Percentiles rank a stretch among this genome's conserved stretches.
Conservation (phyloP, 1,140 invertebrate species). For the Bombyx mandarina region DNA sequence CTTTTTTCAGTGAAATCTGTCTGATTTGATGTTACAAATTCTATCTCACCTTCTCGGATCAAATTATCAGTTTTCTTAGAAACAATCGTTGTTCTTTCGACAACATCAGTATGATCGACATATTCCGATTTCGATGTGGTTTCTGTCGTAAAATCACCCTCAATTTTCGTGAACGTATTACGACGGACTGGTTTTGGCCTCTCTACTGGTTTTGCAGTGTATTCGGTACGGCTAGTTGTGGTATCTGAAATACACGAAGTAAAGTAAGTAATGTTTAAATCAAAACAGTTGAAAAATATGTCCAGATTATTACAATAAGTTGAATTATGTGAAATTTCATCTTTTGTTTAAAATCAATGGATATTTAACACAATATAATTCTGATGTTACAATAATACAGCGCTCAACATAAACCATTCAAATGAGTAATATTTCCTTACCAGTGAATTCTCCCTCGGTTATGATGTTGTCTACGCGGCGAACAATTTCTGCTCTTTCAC, state of each 20-base stretch:
- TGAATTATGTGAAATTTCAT: too few species aligned
- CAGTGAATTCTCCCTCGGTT: constrained; percentile 72
- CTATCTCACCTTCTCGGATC: constrained; percentile 75
- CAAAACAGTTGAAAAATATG: too few species aligned
- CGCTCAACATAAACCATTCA: constrained; percentile 4
- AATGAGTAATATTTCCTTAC: constrained; percentile 20
- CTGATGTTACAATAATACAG: too few species aligned
- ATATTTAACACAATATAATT: too few species aligned
- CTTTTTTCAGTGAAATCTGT: constrained; percentile 74
- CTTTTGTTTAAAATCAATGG: too few species aligned
- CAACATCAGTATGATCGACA: constrained; percentile 71
- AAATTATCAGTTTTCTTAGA: constrained; percentile 76
- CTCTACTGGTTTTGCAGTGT: constrained; percentile 76
- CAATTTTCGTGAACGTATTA: constrained; percentile 86
- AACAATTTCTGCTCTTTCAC: constrained; percentile 74
- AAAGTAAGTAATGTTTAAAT: too few species aligned
- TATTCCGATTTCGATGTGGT: constrained; percentile 78
- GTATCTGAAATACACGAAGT: constrained; percentile 68
- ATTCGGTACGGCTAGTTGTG: constrained; percentile 77
- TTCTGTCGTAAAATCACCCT: constrained; percentile 79
- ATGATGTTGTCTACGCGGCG: constrained; percentile 75
- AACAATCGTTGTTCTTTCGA: constrained; percentile 73
- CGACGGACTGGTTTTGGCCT: constrained; percentile 78
- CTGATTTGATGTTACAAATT: constrained; percentile 75
- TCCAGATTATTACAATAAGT: too few species aligned